A percentile compares a stretch with the other conserved stretches of the same genome.
Conservation (phyloP, 2,113 vertebrate genomes). For the Scalopus aquaticus region DNA sequence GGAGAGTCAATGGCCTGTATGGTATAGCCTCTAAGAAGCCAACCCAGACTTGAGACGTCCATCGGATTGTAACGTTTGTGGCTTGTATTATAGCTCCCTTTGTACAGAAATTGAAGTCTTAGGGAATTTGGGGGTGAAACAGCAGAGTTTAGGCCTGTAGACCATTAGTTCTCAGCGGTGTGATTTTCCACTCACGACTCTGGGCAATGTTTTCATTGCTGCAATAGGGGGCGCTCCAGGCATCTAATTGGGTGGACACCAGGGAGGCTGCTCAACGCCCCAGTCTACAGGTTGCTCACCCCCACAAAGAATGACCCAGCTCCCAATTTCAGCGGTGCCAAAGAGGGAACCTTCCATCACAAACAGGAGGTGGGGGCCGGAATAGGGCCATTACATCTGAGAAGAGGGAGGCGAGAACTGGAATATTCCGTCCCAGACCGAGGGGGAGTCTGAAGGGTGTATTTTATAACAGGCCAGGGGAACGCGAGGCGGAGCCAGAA, state of each 20-base stretch:
- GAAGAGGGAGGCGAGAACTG: not conserved
- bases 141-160: not conserved
- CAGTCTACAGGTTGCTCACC: not conserved
- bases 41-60: not conserved
- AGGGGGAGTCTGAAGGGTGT: too few species aligned
- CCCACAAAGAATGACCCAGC: not conserved
- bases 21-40: not conserved
- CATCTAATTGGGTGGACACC: not conserved
- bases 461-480: too few species aligned
- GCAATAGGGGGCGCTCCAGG: not conserved
- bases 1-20: not conserved
- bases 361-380: too few species aligned
- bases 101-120: not conserved
- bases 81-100: not conserved
- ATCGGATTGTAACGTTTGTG: not conserved
- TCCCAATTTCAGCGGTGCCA: too few species aligned
- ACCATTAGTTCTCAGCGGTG: too few species aligned
- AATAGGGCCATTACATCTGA: too few species aligned
- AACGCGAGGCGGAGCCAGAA: too few species aligned
- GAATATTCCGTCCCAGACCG: rapidly evolving
- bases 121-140: not conserved
- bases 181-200: not conserved
- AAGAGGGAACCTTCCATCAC: not conserved
- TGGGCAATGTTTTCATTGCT: not conserved
- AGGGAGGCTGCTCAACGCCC: too few species aligned